Evolutionary conservation across 2,888 invertebrate genomes (phyloP).

Genomic region (Cyrtodaria siliqua): DNA sequence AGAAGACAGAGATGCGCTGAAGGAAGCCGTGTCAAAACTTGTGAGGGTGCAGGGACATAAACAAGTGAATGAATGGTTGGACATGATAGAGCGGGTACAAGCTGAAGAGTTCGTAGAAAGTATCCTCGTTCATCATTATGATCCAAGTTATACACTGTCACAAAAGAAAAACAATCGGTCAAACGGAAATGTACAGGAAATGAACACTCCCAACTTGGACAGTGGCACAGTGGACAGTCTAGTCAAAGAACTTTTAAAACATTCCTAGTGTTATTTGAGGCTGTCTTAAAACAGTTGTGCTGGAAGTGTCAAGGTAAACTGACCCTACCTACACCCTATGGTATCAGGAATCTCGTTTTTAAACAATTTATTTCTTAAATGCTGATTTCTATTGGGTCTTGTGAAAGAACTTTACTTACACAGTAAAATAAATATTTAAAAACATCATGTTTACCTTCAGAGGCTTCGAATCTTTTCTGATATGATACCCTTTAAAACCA

Average conservation of each 20-base stretch:
- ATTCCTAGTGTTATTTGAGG: neutral
- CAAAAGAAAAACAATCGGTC: slow-evolving; percentile 68
- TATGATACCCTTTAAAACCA: no score
- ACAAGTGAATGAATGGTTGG: slow-evolving; percentile 62
- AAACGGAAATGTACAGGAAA: slow-evolving; percentile 10
- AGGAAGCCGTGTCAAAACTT: slow-evolving; percentile 52
- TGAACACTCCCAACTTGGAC: slow-evolving; percentile 46
- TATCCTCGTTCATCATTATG: slow-evolving; percentile 71
- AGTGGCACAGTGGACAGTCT: slow-evolving; percentile 33
- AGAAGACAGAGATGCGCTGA: slow-evolving; percentile 59
- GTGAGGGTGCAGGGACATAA: slow-evolving; percentile 55
- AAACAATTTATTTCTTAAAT: no score
- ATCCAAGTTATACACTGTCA: slow-evolving; percentile 67
- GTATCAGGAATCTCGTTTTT: no score
- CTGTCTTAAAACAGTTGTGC: no score
- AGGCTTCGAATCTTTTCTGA: no score
- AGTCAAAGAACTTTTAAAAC: neutral
- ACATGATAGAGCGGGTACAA: slow-evolving; percentile 55
- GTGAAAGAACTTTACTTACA: no score
- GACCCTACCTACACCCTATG: no score
- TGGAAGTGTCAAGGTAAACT: no score
- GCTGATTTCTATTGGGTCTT: no score
- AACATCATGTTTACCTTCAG: no score
- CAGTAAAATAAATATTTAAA: no score
- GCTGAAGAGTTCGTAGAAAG: slow-evolving; percentile 72